Conservation (phyloP, 53 echinoderm and acorn worm genomes). For the Henricia sp. region DNA sequence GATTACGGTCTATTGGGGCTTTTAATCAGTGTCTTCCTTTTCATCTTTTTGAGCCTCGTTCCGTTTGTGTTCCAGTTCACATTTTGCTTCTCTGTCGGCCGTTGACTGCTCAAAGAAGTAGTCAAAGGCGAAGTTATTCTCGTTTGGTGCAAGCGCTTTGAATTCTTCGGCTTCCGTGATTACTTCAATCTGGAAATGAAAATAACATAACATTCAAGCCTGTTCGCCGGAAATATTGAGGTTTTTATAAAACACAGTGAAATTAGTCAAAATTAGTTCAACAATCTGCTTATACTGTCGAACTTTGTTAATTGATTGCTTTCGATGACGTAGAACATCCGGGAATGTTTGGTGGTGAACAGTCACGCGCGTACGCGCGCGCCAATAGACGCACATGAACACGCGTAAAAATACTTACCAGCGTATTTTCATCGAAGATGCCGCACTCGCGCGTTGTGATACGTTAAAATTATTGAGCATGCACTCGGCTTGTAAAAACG, state of each 20-base stretch:
- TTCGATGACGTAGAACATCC: no score
- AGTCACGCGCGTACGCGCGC: no score
- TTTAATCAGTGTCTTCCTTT: constrained; percentile 43
- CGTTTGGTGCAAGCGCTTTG: constrained; percentile 53
- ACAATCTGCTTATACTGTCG: neutral
- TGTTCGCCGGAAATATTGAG: neutral
- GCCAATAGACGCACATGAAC: no score
- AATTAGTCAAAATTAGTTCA: neutral
- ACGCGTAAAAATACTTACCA: no score
- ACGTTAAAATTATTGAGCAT: no score
- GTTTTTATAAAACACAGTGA: neutral
- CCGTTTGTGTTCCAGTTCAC: constrained; percentile 29
- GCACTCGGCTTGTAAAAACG: no score
- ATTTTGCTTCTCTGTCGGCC: constrained; percentile 31
- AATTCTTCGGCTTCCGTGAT: constrained; percentile 76
- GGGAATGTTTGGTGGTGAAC: no score
- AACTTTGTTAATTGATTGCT: no score
- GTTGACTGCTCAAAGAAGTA: constrained; percentile 93
- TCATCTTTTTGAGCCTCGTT: constrained; percentile 38
- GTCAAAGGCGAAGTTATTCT: constrained; percentile 93
- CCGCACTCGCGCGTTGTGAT: no score
- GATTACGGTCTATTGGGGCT: no score
- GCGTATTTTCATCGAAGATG: no score
- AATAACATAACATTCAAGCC: neutral
- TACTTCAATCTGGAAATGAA: constrained; percentile 75